phyloP scores from a whole-genome alignment of 1,140 invertebrate genomes.

The Cyclargus thomasi region DNA sequence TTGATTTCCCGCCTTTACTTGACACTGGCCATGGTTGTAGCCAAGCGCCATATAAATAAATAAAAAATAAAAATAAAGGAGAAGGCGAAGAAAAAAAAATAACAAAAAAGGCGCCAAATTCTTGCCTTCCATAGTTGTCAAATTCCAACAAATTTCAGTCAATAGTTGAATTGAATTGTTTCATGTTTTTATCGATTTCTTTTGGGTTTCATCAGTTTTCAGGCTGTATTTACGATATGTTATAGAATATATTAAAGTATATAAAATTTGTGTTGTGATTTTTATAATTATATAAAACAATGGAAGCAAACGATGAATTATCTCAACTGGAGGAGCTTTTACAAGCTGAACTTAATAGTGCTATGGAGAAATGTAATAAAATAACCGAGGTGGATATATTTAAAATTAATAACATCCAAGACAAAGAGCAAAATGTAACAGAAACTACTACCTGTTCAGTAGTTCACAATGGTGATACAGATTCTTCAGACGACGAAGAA shows the following conservation, averaged over 20 bases:
- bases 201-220: no score
- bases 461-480: slow-evolving; percentile 78
- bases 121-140: background rate
- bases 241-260: no score
- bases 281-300: slow-evolving; percentile 19
- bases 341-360: slow-evolving; percentile 51
- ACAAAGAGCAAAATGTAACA: slow-evolving; percentile 18
- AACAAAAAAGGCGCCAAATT: background rate
- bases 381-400: slow-evolving; percentile 56
- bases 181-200: no score
- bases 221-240: no score
- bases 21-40: no score
- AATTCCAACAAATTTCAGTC: background rate
- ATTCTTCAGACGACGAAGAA: slow-evolving; percentile 89
- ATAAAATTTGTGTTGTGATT: background rate
- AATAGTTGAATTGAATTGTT: no score
- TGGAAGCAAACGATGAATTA: slow-evolving; percentile 62
- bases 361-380: slow-evolving; percentile 25
- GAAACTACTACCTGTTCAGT: slow-evolving; percentile 49
- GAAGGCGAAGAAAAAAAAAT: background rate
- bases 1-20: no score
- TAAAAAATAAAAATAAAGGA: no score
- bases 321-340: slow-evolving; percentile 65
- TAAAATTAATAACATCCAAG: slow-evolving; percentile 28
- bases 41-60: no score